Percentiles rank a stretch among this genome's conserved stretches.
These are phyloP conservation scores for Nephrocerus scutellatus DNA, from an alignment of 2,888 invertebrate genomes.

Conservation along the genomic window DNA sequence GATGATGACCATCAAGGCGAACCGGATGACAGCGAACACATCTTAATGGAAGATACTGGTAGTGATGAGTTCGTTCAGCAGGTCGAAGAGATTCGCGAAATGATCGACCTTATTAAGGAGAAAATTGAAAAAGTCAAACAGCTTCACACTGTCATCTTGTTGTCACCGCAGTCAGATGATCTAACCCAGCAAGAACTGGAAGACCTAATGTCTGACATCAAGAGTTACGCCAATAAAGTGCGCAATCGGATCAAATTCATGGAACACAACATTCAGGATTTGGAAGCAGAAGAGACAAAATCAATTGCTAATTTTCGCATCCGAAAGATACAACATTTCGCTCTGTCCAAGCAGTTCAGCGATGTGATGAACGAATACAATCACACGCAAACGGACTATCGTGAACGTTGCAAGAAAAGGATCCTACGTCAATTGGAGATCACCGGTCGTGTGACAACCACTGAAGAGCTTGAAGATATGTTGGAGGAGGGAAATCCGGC, in stretches of 20 bases:
- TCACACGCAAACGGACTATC: slow-evolving; percentile 99
- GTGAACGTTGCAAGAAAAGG: slow-evolving; percentile 98
- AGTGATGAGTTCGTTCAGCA: slow-evolving; percentile 99
- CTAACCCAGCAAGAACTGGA: slow-evolving; percentile 99
- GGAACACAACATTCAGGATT: slow-evolving; percentile 99
- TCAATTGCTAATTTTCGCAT: slow-evolving; percentile 98
- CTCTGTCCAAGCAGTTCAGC: slow-evolving; percentile 97
- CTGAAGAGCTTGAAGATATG: slow-evolving; percentile 98
- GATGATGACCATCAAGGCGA: slow-evolving; percentile 92
- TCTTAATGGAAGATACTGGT: slow-evolving; percentile 86
- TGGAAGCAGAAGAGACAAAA: slow-evolving; percentile 98
- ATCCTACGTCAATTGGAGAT: slow-evolving; percentile 99
- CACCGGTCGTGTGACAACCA: slow-evolving; percentile 95
- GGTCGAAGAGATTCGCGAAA: slow-evolving; percentile 99
- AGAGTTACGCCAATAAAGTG: slow-evolving; percentile 99
- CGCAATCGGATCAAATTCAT: slow-evolving; percentile 95
- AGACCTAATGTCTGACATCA: slow-evolving; percentile 99
- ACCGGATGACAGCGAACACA: slow-evolving; percentile 88
- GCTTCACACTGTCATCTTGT: slow-evolving; percentile 98
- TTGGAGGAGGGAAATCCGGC: slow-evolving; percentile 97
- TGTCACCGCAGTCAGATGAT: slow-evolving; percentile 97
- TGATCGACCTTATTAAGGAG: slow-evolving; percentile 99
- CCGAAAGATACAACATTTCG: slow-evolving; percentile 99
- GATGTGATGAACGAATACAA: slow-evolving; percentile 99
- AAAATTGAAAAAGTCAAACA: slow-evolving; percentile 99